A percentile compares a stretch with the other conserved stretches of the same genome.
These are phyloP conservation scores for Acinonyx jubatus DNA, from an alignment of 2,113 vertebrate species.

Conservation along the genomic window DNA sequence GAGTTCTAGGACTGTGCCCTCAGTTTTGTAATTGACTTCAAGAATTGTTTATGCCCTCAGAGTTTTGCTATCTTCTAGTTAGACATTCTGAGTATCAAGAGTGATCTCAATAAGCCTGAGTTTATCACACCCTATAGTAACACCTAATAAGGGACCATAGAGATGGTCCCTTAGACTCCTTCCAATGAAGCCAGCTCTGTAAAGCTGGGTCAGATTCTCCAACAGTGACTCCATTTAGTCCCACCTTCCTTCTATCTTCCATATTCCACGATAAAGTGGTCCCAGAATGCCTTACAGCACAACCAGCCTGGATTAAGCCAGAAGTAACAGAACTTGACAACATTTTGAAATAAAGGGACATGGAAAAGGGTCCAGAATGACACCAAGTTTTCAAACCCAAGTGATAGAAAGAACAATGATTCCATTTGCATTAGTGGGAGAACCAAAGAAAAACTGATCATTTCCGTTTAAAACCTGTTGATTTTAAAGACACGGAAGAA, in stretches of 20 bases:
- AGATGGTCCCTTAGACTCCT: background rate
- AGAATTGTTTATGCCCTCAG: background rate
- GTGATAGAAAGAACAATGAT: background rate
- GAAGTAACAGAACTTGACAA: background rate
- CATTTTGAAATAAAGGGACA: background rate
- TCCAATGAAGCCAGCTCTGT: background rate
- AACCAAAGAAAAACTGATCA: background rate
- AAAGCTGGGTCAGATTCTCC: background rate
- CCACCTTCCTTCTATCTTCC: background rate
- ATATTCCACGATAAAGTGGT: background rate
- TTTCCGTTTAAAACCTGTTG: background rate
- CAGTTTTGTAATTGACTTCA: background rate
- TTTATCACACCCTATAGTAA: background rate
- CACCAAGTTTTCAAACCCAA: background rate
- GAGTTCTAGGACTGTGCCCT: background rate
- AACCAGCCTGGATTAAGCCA: background rate
- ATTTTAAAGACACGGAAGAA: background rate
- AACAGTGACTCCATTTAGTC: background rate
- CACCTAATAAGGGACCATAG: background rate
- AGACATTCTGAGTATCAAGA: background rate
- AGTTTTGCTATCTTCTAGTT: background rate
- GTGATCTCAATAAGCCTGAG: background rate
- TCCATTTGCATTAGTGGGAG: background rate
- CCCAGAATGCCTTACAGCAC: background rate
- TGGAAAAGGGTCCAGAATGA: background rate